Percentiles rank a stretch among this genome's conserved stretches.
Conservation (phyloP, 2,888 invertebrate genomes). For the Drosophila barbarae region DNA sequence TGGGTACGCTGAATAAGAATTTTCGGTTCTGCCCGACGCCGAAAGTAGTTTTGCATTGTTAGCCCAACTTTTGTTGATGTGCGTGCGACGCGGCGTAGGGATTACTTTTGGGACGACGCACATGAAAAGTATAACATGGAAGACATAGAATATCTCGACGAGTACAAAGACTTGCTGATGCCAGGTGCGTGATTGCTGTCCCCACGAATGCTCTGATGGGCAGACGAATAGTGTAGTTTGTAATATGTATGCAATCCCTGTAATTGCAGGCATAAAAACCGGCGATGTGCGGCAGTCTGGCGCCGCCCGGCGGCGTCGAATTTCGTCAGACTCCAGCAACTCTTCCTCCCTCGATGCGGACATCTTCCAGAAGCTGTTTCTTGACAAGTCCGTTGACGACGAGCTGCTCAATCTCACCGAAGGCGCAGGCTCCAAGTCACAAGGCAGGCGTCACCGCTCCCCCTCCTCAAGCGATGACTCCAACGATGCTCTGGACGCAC, state of each 20-base stretch:
- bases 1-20: conserved; percentile 1
- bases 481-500: conserved; percentile 53
- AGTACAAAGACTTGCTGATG: conserved; percentile 77
- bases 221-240: background rate
- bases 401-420: conserved; percentile 55
- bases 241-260: background rate
- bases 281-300: conserved; percentile 34
- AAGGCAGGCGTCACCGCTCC: conserved; percentile 29
- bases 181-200: conserved; percentile 67
- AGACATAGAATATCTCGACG: conserved; percentile 78
- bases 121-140: conserved; percentile 66
- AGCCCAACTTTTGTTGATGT: background rate
- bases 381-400: conserved; percentile 67
- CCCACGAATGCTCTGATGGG: background rate
- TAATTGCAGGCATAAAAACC: conserved; percentile 48
- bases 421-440: conserved; percentile 36
- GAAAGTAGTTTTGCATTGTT: background rate
- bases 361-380: conserved; percentile 74
- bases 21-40: background rate
- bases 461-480: conserved; percentile 61
- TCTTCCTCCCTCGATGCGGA: conserved; percentile 74
- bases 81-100: background rate
- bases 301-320: conserved; percentile 40
- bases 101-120: conserved; percentile 3
- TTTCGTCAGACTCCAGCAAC: conserved; percentile 62